Percentiles rank a stretch among this genome's conserved stretches.
These are phyloP conservation scores for Hypomecis punctinalis DNA, from an alignment of 2,888 invertebrate genomes.

Conservation along the genomic window DNA sequence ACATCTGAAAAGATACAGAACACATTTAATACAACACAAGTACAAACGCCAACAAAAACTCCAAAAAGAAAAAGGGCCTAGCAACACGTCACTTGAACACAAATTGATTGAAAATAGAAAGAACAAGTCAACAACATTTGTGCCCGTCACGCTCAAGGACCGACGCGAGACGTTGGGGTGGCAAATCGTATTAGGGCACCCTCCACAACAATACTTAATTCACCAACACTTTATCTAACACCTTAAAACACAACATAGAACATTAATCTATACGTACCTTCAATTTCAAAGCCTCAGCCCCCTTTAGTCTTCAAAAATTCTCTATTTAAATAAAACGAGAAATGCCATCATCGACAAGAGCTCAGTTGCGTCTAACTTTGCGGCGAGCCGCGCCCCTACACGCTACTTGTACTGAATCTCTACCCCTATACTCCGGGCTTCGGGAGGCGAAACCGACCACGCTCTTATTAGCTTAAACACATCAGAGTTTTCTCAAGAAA, in stretches of 20 bases:
- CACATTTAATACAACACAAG: neutral
- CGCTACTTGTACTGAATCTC: slow-evolving; percentile 85
- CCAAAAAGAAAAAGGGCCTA: slow-evolving; percentile 25
- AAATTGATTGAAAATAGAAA: slow-evolving; percentile 74
- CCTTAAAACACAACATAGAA: neutral
- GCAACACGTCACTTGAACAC: slow-evolving; percentile 56
- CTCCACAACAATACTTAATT: slow-evolving; percentile 68
- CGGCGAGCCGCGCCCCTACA: slow-evolving; percentile 85
- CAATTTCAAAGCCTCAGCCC: slow-evolving; percentile 25
- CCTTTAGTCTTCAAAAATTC: slow-evolving; percentile 47
- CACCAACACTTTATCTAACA: slow-evolving; percentile 42
- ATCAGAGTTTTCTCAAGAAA: slow-evolving; percentile 32
- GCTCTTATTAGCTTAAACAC: slow-evolving; percentile 55
- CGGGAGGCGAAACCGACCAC: slow-evolving; percentile 66
- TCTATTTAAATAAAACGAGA: slow-evolving; percentile 63
- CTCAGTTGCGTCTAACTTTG: slow-evolving; percentile 84
- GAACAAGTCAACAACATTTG: slow-evolving; percentile 79
- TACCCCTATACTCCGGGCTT: slow-evolving; percentile 83
- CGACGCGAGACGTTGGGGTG: slow-evolving; percentile 57
- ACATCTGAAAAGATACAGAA: slow-evolving; percentile 19
- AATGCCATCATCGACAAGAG: slow-evolving; percentile 76
- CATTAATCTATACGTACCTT: slow-evolving; percentile 60
- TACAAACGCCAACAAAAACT: slow-evolving; percentile 35
- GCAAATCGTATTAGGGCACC: slow-evolving; percentile 68
- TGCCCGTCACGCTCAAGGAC: slow-evolving; percentile 60